These are phyloP conservation scores for Microplitis demolitor DNA, from an alignment of 1,140 invertebrate genomes.

Conservation along the genomic window DNA sequence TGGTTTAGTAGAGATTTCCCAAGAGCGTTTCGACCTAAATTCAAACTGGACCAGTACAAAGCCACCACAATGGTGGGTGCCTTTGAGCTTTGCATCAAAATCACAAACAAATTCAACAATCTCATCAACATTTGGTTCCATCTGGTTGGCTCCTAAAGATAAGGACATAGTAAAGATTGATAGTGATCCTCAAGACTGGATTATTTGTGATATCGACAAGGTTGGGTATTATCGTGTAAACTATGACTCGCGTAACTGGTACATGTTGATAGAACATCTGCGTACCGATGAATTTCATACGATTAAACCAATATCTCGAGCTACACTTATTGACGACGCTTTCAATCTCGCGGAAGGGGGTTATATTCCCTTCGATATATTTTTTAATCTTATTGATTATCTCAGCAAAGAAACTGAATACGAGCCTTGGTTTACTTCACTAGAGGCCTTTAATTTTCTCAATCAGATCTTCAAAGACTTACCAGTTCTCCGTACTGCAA, in stretches of 20 bases:
- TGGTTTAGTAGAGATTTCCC: constrained; percentile 17
- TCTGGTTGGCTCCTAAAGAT: constrained; percentile 56
- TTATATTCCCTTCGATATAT: constrained; percentile 53
- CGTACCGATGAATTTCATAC: constrained; percentile 32
- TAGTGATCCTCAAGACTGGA: constrained; percentile 47
- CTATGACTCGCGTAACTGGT: constrained; percentile 64
- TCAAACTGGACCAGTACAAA: neutral
- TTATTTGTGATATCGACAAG: constrained; percentile 59
- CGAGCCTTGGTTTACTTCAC: constrained; percentile 64
- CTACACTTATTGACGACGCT: constrained; percentile 68
- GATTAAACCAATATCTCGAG: constrained; percentile 63
- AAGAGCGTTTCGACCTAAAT: constrained; percentile 34
- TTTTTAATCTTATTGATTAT: constrained; percentile 62
- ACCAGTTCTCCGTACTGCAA: constrained; percentile 16
- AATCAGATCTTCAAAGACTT: constrained; percentile 42
- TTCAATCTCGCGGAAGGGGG: constrained; percentile 63
- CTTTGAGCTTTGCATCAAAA: constrained; percentile 45
- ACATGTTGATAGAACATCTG: constrained; percentile 52
- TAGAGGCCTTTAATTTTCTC: constrained; percentile 43
- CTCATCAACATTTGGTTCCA: constrained; percentile 33
- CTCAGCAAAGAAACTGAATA: constrained; percentile 62
- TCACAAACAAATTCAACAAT: constrained; percentile 45
- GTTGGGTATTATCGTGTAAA: constrained; percentile 64
- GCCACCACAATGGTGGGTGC: constrained; percentile 53
- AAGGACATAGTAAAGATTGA: constrained; percentile 10